Base-by-base conservation (phyloP, 2,888 invertebrate species). In the Mesodorylaimus sp. region DNA sequence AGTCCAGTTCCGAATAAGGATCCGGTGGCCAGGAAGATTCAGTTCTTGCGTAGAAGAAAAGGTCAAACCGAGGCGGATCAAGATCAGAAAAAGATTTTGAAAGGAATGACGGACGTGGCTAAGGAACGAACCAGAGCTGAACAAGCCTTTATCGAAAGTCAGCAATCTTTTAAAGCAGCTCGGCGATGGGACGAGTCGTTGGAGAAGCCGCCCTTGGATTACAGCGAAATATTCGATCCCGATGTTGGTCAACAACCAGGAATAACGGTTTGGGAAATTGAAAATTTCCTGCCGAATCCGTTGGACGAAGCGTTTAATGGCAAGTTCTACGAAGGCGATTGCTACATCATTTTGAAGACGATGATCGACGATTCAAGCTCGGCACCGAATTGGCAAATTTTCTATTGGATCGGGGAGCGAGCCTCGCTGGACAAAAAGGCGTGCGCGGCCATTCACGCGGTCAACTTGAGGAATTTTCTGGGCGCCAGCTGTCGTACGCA, bases 321-420 rank as follows among this genome's bases (percentile, higher is more conserved):
- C 2, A 93, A 93, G 69, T 97, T 99, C 72, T 99, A 93, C 66
- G 91, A 95, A 70, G 65, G 60, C 19, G 97, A 99, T 68, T 95
- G 95, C 68, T 99, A 99, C 69, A 93, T 99, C 59, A 77, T 99
- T 43, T 70, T 95, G 51, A 86, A 88, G 70, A 93, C 93, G 0
- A 75, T 74, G 37, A 69, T 81, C 37, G 88, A 88, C 64, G 84
- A 85, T 47, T 76, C 79, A 60, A 63, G 63, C 13, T 68, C 84
- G 13, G 81, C 82, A 50, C 70, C 93, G 3, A 76, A 77, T 50
- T 95, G 95, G 88, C 81, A 87, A 60, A 99, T 99, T 62, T 97
- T 81, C 72, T 99, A 93, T 70, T 97, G 95, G 97, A 97, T 99
- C 61, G 97, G 97, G 29, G 83, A 81, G 53, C 81, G 86, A 45